A percentile compares a stretch with the other conserved stretches of the same genome.
Evolutionary conservation across 2,113 vertebrate genomes (phyloP).

Genomic region (Thinocorus orbignyianus): DNA sequence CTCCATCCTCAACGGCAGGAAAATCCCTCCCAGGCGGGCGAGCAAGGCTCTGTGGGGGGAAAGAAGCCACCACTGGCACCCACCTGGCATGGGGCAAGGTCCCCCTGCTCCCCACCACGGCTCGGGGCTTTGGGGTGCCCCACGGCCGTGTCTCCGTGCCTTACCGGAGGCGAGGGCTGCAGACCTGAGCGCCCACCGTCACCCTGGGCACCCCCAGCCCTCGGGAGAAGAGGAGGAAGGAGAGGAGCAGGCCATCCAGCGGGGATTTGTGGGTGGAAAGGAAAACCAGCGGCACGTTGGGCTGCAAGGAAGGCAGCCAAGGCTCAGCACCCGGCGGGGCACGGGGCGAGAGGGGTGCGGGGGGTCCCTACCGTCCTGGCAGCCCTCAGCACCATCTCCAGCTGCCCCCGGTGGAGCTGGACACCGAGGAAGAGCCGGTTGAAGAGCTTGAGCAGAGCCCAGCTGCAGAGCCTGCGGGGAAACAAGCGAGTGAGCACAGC

Average conservation of each 20-base stretch:
- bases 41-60: constrained; percentile 57
- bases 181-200: constrained; percentile 53
- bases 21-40: constrained; percentile 70
- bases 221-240: constrained; percentile 84
- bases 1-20: constrained; percentile 53
- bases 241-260: constrained; percentile 81
- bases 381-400: constrained; percentile 72
- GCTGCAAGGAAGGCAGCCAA: background rate
- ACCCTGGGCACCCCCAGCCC: constrained; percentile 84
- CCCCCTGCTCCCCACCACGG: background rate
- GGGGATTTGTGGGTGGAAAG: constrained; percentile 81
- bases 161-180: constrained; percentile 75
- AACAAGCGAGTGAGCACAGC: rapidly evolving
- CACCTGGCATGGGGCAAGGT: rapidly evolving
- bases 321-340: rapidly evolving
- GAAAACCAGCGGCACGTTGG: constrained; percentile 76
- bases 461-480: constrained; percentile 58
- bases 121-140: background rate
- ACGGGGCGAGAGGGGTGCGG: rapidly evolving
- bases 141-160: rapidly evolving
- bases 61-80: rapidly evolving
- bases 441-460: constrained; percentile 72
- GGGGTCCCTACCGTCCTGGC: constrained; percentile 24
- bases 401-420: constrained; percentile 74
- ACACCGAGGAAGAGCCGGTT: constrained; percentile 61